phyloP scores from a whole-genome alignment of 2,797 vertebrate genomes.

The Channa striata region DNA sequence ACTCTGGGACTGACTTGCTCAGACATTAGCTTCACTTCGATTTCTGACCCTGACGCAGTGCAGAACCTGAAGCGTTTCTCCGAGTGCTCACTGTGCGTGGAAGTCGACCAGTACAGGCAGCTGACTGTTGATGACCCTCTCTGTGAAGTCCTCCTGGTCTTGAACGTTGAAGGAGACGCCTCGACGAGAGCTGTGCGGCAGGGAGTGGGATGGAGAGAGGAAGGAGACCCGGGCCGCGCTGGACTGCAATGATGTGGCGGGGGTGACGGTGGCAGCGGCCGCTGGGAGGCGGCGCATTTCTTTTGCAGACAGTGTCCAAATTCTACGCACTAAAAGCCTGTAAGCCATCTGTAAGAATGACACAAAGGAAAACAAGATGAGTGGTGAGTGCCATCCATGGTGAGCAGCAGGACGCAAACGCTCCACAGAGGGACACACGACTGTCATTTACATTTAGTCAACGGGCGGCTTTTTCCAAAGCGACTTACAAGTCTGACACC shows the following conservation, averaged over 20 bases:
- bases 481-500: too few relatives aligned
- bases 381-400: too few relatives aligned
- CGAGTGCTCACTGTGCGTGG: slow-evolving; percentile 90
- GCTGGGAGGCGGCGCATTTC: slow-evolving; percentile 64
- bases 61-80: too few relatives aligned
- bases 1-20: too few relatives aligned
- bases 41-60: too few relatives aligned
- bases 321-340: slow-evolving; percentile 83
- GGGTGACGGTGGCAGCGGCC: slow-evolving; percentile 14
- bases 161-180: slow-evolving; percentile 91
- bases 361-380: slow-evolving; percentile 7
- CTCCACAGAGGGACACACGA: too few relatives aligned
- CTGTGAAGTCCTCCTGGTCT: slow-evolving; percentile 93
- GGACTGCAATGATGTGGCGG: slow-evolving; percentile 59
- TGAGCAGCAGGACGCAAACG: too few relatives aligned
- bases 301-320: slow-evolving; percentile 77
- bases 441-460: too few relatives aligned
- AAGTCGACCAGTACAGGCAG: slow-evolving; percentile 95
- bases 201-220: slow-evolving; percentile 58
- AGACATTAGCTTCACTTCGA: too few relatives aligned
- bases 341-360: slow-evolving; percentile 88
- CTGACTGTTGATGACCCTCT: slow-evolving; percentile 92
- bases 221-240: slow-evolving; percentile 45
- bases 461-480: too few relatives aligned
- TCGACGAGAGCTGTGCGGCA: slow-evolving; percentile 71